These are phyloP conservation scores for Muntiacus reevesi DNA, from an alignment of 2,113 vertebrate species.

Conservation along the genomic window DNA sequence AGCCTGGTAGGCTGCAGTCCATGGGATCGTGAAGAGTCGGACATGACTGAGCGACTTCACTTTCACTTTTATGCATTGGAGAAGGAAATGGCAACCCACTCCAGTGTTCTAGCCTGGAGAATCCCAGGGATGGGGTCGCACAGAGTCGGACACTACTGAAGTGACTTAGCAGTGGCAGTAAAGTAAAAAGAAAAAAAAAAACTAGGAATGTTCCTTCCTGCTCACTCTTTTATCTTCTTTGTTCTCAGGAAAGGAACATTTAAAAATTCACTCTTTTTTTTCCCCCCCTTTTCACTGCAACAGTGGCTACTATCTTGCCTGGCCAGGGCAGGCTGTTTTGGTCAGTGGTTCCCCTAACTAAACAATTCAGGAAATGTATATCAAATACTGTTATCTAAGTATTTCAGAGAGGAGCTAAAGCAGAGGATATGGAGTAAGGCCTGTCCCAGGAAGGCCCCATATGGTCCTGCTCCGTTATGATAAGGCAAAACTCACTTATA, in stretches of 20 bases:
- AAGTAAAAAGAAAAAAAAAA: background rate
- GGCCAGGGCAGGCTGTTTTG: background rate
- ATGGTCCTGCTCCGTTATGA: background rate
- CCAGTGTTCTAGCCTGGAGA: too few species aligned
- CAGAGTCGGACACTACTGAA: too few species aligned
- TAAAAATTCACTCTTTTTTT: background rate
- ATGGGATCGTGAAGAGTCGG: too few species aligned
- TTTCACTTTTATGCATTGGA: too few species aligned
- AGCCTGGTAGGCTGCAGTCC: too few species aligned
- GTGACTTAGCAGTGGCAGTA: background rate
- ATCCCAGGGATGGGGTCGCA: too few species aligned
- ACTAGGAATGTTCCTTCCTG: background rate
- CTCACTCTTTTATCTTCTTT: background rate
- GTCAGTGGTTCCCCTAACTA: background rate
- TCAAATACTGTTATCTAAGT: background rate
- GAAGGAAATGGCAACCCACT: too few species aligned
- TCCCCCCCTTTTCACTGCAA: background rate
- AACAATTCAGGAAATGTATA: background rate
- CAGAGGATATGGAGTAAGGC: background rate
- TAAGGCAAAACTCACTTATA: background rate
- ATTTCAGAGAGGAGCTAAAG: background rate
- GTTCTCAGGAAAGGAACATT: background rate
- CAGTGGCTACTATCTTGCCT: background rate
- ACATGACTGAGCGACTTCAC: too few species aligned
- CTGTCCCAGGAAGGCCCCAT: background rate